Percentiles rank a stretch among this genome's conserved stretches.
These are phyloP conservation scores for Calycopis cecrops DNA, from an alignment of 1,140 invertebrate genomes.

Conservation along the genomic window DNA sequence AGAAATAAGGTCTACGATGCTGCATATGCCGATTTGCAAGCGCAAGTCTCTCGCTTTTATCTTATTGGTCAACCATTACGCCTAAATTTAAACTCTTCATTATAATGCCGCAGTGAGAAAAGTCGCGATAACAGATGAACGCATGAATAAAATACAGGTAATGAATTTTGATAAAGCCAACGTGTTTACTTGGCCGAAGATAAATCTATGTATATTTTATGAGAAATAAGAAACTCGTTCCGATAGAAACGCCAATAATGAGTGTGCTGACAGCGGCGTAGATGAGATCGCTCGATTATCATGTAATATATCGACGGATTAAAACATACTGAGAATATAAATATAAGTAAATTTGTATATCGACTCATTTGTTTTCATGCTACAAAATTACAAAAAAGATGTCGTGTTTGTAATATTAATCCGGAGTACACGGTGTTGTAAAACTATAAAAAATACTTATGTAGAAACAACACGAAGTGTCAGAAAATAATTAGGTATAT, in stretches of 20 bases:
- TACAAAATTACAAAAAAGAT: too few species aligned
- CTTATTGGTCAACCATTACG: conserved; percentile 73
- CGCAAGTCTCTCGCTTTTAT: conserved; percentile 65
- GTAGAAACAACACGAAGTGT: too few species aligned
- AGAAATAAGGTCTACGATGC: conserved; percentile 24
- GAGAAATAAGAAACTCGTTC: conserved; percentile 47
- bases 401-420: too few species aligned
- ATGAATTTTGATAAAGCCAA: conserved; percentile 68
- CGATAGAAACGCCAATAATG: conserved; percentile 48
- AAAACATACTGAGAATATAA: conserved; percentile 16
- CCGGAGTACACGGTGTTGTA: too few species aligned
- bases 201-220: conserved; percentile 41
- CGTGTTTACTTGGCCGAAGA: conserved; percentile 42
- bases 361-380: too few species aligned
- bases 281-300: conserved; percentile 39
- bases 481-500: too few species aligned
- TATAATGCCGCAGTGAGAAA: conserved; percentile 70
- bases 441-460: too few species aligned
- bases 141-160: conserved; percentile 68
- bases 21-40: conserved; percentile 30
- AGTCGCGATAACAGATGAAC: conserved; percentile 58
- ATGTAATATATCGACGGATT: conserved; percentile 36
- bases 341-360: conserved; percentile 1
- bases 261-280: conserved; percentile 36
- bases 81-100: conserved; percentile 75